A percentile compares a stretch with the other conserved stretches of the same genome.
Evolutionary conservation across 2,113 vertebrate genomes (phyloP).

Genomic region (Notechis scutatus): DNA sequence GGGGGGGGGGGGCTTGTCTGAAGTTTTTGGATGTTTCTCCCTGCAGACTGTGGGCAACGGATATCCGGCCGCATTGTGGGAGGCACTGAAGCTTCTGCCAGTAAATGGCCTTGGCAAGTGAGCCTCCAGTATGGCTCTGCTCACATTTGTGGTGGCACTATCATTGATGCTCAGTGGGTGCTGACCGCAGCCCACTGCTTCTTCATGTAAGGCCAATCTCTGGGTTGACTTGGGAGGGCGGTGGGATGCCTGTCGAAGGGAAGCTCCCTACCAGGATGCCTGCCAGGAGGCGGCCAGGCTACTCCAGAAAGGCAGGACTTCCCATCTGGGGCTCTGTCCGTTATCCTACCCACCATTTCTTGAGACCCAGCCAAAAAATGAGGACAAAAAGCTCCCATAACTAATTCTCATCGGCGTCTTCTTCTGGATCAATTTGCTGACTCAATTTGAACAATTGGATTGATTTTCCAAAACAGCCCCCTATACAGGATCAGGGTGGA

Average conservation of each 20-base stretch:
- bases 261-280: no score
- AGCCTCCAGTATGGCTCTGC: conserved; percentile 75
- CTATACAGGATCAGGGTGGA: background rate
- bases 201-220: conserved; percentile 73
- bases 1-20: background rate
- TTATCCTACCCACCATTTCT: background rate
- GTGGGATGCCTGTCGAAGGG: rapidly evolving
- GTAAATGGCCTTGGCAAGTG: conserved; percentile 91
- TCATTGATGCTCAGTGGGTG: conserved; percentile 82
- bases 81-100: conserved; percentile 68
- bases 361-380: background rate
- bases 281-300: background rate
- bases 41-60: conserved; percentile 82
- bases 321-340: no score
- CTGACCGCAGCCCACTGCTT: conserved; percentile 91
- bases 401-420: background rate
- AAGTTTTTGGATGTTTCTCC: background rate
- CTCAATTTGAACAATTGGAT: background rate
- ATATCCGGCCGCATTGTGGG: conserved; percentile 80
- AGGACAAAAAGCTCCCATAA: no score
- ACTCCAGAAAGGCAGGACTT: background rate
- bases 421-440: background rate
- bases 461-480: background rate
- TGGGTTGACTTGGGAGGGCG: background rate
- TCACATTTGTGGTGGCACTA: conserved; percentile 84